Conservation (phyloP, 2,113 vertebrate species). For the Neogobius melanostomus region DNA sequence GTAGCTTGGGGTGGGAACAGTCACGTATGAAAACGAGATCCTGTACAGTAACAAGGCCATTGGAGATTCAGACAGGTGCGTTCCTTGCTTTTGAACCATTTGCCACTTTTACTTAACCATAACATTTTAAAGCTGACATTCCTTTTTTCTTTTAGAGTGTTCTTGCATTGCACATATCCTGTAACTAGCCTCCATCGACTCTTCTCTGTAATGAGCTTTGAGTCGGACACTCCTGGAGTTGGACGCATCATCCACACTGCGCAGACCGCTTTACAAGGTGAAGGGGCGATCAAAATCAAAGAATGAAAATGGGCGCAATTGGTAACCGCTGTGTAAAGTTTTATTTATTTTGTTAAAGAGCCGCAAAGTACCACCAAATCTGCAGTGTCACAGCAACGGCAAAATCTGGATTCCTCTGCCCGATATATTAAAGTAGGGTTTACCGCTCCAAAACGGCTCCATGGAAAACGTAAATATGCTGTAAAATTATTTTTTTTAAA, state of each 20-base stretch:
- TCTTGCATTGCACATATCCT: conserved; percentile 56
- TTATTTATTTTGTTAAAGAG: background rate
- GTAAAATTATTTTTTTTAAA: too few species aligned
- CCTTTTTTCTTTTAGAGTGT: conserved; percentile 49
- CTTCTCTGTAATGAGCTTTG: conserved; percentile 54
- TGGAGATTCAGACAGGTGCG: conserved; percentile 49
- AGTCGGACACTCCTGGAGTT: conserved; percentile 44
- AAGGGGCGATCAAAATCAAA: background rate
- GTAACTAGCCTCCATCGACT: conserved; percentile 49
- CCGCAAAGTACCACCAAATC: background rate
- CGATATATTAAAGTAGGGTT: conserved; percentile 1
- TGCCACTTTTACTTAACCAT: background rate
- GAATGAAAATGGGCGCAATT: background rate
- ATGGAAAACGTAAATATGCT: background rate
- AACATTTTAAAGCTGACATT: background rate
- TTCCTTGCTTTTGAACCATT: background rate
- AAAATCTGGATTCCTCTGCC: background rate
- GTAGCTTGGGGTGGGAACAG: conserved; percentile 49
- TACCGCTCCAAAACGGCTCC: background rate
- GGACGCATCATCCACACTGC: conserved; percentile 19
- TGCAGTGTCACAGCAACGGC: background rate
- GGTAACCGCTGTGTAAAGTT: background rate
- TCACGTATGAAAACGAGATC: conserved; percentile 75
- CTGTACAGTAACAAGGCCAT: conserved; percentile 27
- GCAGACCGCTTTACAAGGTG: background rate